phyloP scores from a whole-genome alignment of 2,113 vertebrate species.

The Hypomesus transpacificus region DNA sequence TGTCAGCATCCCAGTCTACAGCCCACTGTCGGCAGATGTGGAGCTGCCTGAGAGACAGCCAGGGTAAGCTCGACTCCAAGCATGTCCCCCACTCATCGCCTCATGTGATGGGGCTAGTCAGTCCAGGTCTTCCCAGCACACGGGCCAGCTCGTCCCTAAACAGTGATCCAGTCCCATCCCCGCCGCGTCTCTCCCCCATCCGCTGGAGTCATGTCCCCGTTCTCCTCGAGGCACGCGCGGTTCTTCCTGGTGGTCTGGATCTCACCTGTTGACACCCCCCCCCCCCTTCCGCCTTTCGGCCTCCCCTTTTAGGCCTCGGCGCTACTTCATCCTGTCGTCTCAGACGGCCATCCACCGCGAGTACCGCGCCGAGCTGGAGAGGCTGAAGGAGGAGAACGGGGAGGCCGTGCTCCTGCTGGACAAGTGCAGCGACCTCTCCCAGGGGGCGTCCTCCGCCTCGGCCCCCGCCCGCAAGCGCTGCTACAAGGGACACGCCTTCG shows the following conservation, averaged over 20 bases:
- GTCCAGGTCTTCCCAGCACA: too few relatives aligned
- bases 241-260: neutral
- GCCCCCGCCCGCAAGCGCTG: slow-evolving; percentile 82
- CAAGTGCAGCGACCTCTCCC: slow-evolving; percentile 91
- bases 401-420: slow-evolving; percentile 85
- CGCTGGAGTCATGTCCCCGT: too few relatives aligned
- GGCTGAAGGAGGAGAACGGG: slow-evolving; percentile 85
- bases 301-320: slow-evolving; percentile 73
- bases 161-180: neutral
- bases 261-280: neutral
- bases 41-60: slow-evolving; percentile 84
- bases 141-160: neutral
- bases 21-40: slow-evolving; percentile 84
- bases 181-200: neutral
- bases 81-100: neutral
- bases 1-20: slow-evolving; percentile 97
- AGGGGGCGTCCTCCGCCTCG: slow-evolving; percentile 54
- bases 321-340: slow-evolving; percentile 87
- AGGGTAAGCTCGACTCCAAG: slow-evolving; percentile 76
- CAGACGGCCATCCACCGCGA: slow-evolving; percentile 89
- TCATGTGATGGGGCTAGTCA: neutral
- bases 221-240: too few relatives aligned
- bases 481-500: slow-evolving; percentile 83
- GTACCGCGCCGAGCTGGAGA: slow-evolving; percentile 84
- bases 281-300: neutral